Evolutionary conservation across 2,797 vertebrate genomes (phyloP).

Genomic region (Melanotaenia boesemani): DNA sequence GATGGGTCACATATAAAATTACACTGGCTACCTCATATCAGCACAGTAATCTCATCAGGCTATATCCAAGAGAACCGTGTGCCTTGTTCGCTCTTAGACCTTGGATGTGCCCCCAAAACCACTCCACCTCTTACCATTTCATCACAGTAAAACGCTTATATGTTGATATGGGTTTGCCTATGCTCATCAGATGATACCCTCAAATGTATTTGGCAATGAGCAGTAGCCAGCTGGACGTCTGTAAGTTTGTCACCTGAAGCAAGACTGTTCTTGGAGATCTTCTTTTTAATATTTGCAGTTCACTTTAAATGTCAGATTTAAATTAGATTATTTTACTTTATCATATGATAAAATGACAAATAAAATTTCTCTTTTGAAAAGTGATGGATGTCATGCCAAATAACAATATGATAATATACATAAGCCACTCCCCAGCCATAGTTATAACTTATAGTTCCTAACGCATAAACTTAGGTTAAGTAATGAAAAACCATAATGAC

Average conservation of each 20-base stretch:
- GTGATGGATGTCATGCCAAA: not conserved
- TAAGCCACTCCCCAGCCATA: not conserved
- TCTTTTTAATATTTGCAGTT: not conserved
- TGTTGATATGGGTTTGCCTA: conserved; percentile 1
- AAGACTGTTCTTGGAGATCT: conserved; percentile 12
- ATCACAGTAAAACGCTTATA: conserved; percentile 34
- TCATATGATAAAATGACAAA: not conserved
- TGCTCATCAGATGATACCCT: conserved; percentile 30
- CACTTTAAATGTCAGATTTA: not conserved
- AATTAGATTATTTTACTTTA: not conserved
- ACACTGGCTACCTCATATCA: not conserved
- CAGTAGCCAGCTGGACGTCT: conserved; percentile 23
- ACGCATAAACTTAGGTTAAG: not conserved
- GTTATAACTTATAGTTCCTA: not conserved
- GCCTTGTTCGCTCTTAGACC: not conserved
- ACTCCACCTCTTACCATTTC: conserved; percentile 9
- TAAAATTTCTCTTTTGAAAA: not conserved
- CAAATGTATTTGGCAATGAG: conserved; percentile 39
- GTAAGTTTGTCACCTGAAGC: not conserved
- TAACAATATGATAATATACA: not conserved
- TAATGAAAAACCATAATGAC: not conserved
- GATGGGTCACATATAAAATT: not conserved
- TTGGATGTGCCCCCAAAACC: conserved; percentile 19
- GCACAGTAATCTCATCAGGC: conserved; percentile 1
- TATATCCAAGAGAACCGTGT: not conserved